Evolutionary conservation across 2,888 invertebrate genomes (phyloP).

Genomic region (Monoplex corrugatus): DNA sequence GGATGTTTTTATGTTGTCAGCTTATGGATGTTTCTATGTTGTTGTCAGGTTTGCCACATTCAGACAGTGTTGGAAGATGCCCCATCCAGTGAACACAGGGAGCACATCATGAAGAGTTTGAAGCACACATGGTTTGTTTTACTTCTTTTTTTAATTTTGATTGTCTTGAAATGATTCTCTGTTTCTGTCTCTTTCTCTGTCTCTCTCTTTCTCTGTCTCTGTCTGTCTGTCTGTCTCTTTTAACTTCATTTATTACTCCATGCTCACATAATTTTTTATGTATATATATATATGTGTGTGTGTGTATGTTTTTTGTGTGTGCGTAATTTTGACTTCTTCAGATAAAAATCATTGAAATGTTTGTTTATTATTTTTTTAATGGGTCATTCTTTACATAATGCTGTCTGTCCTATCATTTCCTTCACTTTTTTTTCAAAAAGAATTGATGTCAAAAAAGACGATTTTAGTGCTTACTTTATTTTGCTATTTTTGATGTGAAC

Average conservation of each 20-base stretch:
- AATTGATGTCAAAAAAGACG: no score
- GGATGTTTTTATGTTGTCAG: neutral
- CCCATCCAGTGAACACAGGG: constrained; percentile 64
- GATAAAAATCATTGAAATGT: neutral
- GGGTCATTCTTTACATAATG: no score
- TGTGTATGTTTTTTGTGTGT: neutral
- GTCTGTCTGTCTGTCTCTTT: neutral
- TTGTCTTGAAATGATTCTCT: neutral
- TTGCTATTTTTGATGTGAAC: neutral
- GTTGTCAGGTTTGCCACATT: neutral
- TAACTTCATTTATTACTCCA: neutral
- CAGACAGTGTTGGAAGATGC: constrained; percentile 30
- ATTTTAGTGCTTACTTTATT: no score
- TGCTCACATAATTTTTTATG: neutral
- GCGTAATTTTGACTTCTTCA: neutral
- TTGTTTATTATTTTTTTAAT: no score
- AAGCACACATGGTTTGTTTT: constrained; percentile 66
- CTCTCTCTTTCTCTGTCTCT: neutral
- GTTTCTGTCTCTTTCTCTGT: neutral
- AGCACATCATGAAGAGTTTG: constrained; percentile 64
- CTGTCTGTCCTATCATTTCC: no score
- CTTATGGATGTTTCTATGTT: neutral
- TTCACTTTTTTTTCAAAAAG: no score
- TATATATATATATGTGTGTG: neutral
- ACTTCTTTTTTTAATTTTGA: neutral